These are phyloP conservation scores for Drosophila nikananu DNA, from an alignment of 1,140 invertebrate species.

Conservation along the genomic window DNA sequence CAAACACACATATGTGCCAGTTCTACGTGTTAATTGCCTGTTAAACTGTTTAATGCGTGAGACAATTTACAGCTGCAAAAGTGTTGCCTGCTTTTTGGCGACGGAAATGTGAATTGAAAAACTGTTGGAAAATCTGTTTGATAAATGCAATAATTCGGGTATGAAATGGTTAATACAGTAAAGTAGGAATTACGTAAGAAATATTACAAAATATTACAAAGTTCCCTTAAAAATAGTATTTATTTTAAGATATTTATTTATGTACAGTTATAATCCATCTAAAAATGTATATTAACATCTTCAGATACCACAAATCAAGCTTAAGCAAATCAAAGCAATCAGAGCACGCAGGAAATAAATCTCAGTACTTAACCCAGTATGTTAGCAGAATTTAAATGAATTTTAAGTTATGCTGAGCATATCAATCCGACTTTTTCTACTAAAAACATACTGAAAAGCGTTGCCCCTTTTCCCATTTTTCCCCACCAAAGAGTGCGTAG, in stretches of 20 bases:
- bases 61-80: constrained; percentile 20
- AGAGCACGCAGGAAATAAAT: constrained; percentile 15
- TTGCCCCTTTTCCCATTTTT: too few relatives aligned
- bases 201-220: neutral
- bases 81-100: constrained; percentile 49
- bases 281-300: neutral
- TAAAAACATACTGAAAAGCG: neutral
- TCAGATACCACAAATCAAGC: neutral
- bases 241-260: neutral
- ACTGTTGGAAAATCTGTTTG: neutral
- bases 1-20: constrained; percentile 21
- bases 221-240: neutral
- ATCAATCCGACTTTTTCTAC: neutral
- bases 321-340: neutral
- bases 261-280: too few relatives aligned
- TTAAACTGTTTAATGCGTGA: constrained; percentile 68
- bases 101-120: too few relatives aligned
- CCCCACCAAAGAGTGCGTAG: constrained; percentile 2
- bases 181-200: neutral
- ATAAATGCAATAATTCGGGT: neutral
- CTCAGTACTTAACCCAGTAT: neutral
- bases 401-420: constrained; percentile 15
- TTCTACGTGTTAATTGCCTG: constrained; percentile 76
- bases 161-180: neutral
- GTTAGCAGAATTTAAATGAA: constrained; percentile 17